Conservation (phyloP, 2,888 invertebrate genomes). For the Sympetrum striolatum region DNA sequence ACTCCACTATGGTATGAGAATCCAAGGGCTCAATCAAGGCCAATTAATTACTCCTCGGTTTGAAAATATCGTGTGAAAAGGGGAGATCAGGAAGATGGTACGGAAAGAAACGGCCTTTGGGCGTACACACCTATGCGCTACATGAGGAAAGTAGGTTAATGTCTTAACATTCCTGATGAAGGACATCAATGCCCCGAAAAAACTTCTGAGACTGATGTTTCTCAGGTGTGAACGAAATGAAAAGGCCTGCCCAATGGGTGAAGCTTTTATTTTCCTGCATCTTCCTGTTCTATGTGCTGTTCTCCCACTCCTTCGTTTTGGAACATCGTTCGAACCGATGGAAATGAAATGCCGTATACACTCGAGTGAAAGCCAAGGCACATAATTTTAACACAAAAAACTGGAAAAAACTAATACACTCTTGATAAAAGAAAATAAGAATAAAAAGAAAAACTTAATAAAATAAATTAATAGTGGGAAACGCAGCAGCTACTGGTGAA, state of each 20-base stretch:
- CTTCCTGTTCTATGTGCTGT: too few species aligned
- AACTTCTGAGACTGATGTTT: not conserved
- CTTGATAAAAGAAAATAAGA: too few species aligned
- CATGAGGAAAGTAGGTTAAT: constrained; percentile 4
- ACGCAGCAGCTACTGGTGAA: too few species aligned
- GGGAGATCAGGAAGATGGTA: not conserved
- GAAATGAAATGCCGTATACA: too few species aligned
- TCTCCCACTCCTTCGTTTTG: too few species aligned
- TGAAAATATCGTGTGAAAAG: not conserved
- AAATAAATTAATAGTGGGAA: too few species aligned
- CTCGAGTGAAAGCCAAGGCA: too few species aligned
- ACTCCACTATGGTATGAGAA: not conserved
- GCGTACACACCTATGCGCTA: not conserved
- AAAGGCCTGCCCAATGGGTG: not conserved
- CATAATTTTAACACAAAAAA: too few species aligned
- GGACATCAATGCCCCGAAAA: not conserved
- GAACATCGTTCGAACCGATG: too few species aligned
- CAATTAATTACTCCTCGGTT: not conserved
- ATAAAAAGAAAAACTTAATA: too few species aligned
- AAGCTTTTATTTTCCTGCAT: not conserved
- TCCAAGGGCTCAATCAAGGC: not conserved
- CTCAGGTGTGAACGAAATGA: not conserved
- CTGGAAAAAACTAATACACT: too few species aligned
- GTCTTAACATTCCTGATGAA: not conserved
- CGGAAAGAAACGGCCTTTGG: not conserved